Conservation (phyloP, 2,113 vertebrate species). For the Paramisgurnus dabryanus region DNA sequence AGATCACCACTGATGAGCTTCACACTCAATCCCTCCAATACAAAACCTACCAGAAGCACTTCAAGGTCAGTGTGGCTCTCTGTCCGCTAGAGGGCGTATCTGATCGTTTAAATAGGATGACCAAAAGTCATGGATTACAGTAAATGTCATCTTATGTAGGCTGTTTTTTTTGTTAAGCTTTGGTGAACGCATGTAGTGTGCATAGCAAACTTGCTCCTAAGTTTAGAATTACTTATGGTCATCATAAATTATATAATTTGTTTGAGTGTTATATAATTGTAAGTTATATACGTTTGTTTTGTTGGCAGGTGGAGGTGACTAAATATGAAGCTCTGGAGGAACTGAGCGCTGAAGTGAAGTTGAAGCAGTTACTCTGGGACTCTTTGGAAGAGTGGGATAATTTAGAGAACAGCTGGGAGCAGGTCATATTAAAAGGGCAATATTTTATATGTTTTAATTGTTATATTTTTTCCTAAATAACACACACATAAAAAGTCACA, state of each 20-base stretch:
- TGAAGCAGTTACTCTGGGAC: constrained; percentile 83
- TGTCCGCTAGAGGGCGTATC: neutral
- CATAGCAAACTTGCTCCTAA: no score
- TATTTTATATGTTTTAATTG: neutral
- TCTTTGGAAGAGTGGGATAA: constrained; percentile 79
- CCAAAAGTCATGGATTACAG: no score
- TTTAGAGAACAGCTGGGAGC: constrained; percentile 73
- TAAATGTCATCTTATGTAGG: no score
- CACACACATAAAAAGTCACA: no score
- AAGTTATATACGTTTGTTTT: neutral
- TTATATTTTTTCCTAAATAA: neutral
- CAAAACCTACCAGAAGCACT: constrained; percentile 82
- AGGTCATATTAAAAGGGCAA: constrained; percentile 62
- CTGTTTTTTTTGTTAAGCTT: no score
- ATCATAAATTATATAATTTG: neutral
- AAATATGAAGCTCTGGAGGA: constrained; percentile 80
- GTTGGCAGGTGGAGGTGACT: constrained; percentile 78
- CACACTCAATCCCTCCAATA: constrained; percentile 78
- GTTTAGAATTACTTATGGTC: neutral
- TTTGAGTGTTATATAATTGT: neutral
- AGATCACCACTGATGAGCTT: constrained; percentile 77
- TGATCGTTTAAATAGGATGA: neutral
- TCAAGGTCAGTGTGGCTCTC: constrained; percentile 75
- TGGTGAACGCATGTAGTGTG: no score
- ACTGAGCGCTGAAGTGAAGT: constrained; percentile 74